Evolutionary conservation across 2,797 vertebrate genomes (phyloP).

Genomic region (Spea hammondii): DNA sequence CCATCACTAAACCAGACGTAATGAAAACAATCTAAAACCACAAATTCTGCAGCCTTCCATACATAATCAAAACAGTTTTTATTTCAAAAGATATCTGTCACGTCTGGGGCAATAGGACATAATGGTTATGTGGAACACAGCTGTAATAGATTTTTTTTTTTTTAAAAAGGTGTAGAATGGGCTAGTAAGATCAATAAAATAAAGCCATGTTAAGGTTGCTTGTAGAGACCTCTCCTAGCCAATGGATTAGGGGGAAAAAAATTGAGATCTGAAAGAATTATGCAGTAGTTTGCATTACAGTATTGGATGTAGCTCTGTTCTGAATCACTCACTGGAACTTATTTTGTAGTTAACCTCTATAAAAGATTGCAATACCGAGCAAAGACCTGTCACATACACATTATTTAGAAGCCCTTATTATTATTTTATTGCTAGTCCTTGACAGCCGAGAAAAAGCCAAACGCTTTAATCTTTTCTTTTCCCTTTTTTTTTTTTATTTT

Average conservation of each 20-base stretch:
- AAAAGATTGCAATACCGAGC: constrained; percentile 73
- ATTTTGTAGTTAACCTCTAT: constrained; percentile 84
- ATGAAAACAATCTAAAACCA: constrained; percentile 55
- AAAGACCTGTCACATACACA: constrained; percentile 75
- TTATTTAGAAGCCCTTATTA: constrained; percentile 83
- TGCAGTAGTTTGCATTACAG: constrained; percentile 67
- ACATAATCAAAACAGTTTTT: constrained; percentile 56
- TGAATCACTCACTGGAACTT: constrained; percentile 79
- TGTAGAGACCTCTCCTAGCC: constrained; percentile 62
- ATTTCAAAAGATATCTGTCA: constrained; percentile 13
- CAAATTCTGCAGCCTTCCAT: constrained; percentile 50
- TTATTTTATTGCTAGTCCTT: constrained; percentile 81
- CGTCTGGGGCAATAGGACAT: constrained; percentile 6
- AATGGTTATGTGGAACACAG: constrained; percentile 51
- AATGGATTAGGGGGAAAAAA: constrained; percentile 68
- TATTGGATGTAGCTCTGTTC: constrained; percentile 68
- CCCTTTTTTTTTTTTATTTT: constrained; percentile 71
- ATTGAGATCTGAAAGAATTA: constrained; percentile 67
- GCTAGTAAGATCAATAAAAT: constrained; percentile 39
- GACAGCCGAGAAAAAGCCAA: constrained; percentile 80
- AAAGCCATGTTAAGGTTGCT: constrained; percentile 38
- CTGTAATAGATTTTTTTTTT: constrained; percentile 55
- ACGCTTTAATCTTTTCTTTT: constrained; percentile 79
- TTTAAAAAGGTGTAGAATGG: constrained; percentile 32
- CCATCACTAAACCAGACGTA: constrained; percentile 53